Evolutionary conservation across 35 echinoderm and acorn worm genomes (phyloP), one percentile per base, ranked within the genome.

Genomic region (Apostichopus parvimensis): DNA sequence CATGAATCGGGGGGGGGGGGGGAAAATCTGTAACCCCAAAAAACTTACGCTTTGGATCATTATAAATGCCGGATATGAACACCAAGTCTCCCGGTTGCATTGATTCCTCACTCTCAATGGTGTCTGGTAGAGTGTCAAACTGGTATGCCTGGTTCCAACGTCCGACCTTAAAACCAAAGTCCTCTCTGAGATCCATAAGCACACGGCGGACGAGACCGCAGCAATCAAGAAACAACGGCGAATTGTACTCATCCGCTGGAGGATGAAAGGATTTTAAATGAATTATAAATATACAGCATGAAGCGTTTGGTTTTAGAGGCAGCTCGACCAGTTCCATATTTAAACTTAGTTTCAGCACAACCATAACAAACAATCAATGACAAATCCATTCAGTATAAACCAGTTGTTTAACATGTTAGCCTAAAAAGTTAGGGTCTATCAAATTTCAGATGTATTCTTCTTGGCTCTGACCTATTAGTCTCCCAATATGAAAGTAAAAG

Each of bases 71-170:
- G 52, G 97, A 94, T 57, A 98, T 96, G 56, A 96, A 98, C 52
- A 98, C 97, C 5, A 98, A 64, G 64, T 98, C 96, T 18, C 97
- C 97, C 11, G 97, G 97, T 28, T 94, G 80, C 97, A 98, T 98
- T 17, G 94, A 87, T 66, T 89, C 71, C 56, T 98, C 94, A 54
- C 77, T 57, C 1, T 91, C 52, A 0, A 96, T 53, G 1, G 91
- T 90, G 52, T 93, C 93, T 1, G 97, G 97, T 8, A 98, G 81
- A 5, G 95, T 98, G 83, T 98, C 97, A 82, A 91, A 96, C 55
- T 96, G 97, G 79, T 98, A 98, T 14, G 97, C 94, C 75, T 98
- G 97, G 91, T 98, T 98, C 97, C 97, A 98, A 6, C 77, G 86
- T 17, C 93, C 97, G 9, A 98, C 79, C 2, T 81, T 91, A 73